Base-by-base conservation (phyloP, 2,113 vertebrate species). In the Thryonomys swinderianus region DNA sequence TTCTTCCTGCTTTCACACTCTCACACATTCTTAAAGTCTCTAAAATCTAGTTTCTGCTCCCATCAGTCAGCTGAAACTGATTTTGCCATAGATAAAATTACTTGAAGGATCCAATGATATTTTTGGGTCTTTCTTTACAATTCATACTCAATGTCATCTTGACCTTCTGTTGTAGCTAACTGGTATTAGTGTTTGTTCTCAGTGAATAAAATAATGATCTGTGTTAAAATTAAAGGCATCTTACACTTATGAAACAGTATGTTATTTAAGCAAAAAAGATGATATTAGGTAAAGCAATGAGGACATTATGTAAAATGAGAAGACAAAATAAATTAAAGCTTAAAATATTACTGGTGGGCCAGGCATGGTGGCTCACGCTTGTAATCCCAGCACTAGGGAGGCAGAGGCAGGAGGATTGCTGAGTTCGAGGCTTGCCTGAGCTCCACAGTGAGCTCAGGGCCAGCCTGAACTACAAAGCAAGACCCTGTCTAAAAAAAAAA, bases 341-440 rank as follows among this genome's bases (percentile, higher is more conserved):
- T 64, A 95, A 94, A 84, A 57, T 48, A 76, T 30, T 80, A 48
- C 27, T 80, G 27, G 20, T 93, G 82, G 37, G n/a, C n/a, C n/a
- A n/a, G n/a, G n/a, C n/a, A n/a, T n/a, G n/a, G n/a, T n/a, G n/a
- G n/a, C n/a, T n/a, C n/a, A n/a, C n/a, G n/a, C n/a, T n/a, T n/a
- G n/a, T n/a, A n/a, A n/a, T n/a, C n/a, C n/a, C n/a, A n/a, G n/a
- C n/a, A n/a, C n/a, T n/a, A n/a, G n/a, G n/a, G n/a, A n/a, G n/a
- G n/a, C n/a, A n/a, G n/a, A n/a, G n/a, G n/a, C n/a, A n/a, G n/a
- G n/a, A n/a, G n/a, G n/a, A n/a, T n/a, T n/a, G n/a, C n/a, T n/a
- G n/a, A n/a, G n/a, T n/a, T n/a, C n/a, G n/a, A n/a, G n/a, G n/a
- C n/a, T n/a, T n/a, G n/a, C n/a, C n/a, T n/a, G n/a, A n/a, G n/a